phyloP scores from a whole-genome alignment of 2,797 vertebrate species.

The Oreortyx pictus region DNA sequence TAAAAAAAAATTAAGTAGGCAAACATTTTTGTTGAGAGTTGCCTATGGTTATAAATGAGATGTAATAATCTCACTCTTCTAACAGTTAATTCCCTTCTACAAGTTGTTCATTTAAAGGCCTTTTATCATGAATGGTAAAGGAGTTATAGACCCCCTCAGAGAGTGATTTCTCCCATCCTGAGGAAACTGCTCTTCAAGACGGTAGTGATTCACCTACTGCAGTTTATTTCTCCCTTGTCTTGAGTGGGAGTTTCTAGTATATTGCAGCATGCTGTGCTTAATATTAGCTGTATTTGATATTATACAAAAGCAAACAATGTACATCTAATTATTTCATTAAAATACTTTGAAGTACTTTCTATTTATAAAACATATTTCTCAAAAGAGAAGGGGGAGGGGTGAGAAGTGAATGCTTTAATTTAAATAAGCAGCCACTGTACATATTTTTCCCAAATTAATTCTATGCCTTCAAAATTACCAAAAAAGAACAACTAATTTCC shows the following conservation, averaged over 20 bases:
- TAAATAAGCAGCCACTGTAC: background rate
- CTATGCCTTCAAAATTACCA: background rate
- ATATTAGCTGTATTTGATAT: background rate
- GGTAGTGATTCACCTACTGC: background rate
- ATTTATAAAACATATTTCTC: background rate
- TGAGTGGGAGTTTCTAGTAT: background rate
- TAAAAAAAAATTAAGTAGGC: background rate
- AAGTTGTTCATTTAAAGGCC: background rate
- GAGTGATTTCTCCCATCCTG: background rate
- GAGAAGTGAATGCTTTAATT: background rate
- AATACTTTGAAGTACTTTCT: background rate
- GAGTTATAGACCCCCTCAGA: fast-evolving
- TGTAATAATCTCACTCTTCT: background rate
- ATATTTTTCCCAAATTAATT: constrained; percentile 1
- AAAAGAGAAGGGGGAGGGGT: background rate
- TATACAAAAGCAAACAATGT: background rate
- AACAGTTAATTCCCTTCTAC: background rate
- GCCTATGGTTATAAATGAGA: background rate
- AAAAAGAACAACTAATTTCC: background rate
- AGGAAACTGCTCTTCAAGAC: fast-evolving
- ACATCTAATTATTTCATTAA: background rate
- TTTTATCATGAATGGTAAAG: background rate
- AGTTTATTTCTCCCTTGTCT: background rate
- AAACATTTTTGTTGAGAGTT: background rate
- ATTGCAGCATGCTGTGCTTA: background rate